phyloP scores from a whole-genome alignment of 2,113 vertebrate genomes.

The Megaleporinus macrocephalus region DNA sequence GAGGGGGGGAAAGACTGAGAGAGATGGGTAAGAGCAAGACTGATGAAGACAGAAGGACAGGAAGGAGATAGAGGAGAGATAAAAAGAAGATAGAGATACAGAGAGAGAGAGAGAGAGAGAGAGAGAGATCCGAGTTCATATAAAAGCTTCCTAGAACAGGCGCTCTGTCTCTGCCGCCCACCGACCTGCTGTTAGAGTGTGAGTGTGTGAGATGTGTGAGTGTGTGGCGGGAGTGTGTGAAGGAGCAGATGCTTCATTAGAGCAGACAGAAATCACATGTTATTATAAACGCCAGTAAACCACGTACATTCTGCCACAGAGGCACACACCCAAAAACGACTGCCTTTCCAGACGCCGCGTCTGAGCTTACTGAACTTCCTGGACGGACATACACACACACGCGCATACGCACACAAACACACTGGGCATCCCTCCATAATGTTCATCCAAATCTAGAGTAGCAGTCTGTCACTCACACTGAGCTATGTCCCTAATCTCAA shows the following conservation, averaged over 20 bases:
- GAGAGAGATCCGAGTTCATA: slow-evolving; percentile 33
- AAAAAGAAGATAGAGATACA: background rate
- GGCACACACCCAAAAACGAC: slow-evolving; percentile 18
- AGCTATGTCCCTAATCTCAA: background rate
- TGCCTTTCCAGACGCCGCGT: background rate
- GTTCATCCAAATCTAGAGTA: background rate
- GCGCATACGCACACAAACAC: background rate
- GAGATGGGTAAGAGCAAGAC: background rate
- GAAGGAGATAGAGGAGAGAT: background rate
- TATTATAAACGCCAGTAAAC: slow-evolving; percentile 54
- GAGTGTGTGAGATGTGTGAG: slow-evolving; percentile 39
- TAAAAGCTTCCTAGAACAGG: slow-evolving; percentile 44
- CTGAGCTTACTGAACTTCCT: background rate
- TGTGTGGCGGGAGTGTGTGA: slow-evolving; percentile 41
- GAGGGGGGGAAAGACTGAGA: background rate
- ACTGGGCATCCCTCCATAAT: background rate
- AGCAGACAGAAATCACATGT: slow-evolving; percentile 60
- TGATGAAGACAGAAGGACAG: background rate
- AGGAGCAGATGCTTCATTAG: slow-evolving; percentile 58
- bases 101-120: background rate
- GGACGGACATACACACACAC: slow-evolving; percentile 4
- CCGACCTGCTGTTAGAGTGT: slow-evolving; percentile 60
- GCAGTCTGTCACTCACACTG: slow-evolving; percentile 8
- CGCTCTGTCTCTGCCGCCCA: slow-evolving; percentile 62
- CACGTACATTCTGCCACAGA: slow-evolving; percentile 31